Evolutionary conservation across 2,113 vertebrate genomes (phyloP).

Genomic region (Actinemys pallida): DNA sequence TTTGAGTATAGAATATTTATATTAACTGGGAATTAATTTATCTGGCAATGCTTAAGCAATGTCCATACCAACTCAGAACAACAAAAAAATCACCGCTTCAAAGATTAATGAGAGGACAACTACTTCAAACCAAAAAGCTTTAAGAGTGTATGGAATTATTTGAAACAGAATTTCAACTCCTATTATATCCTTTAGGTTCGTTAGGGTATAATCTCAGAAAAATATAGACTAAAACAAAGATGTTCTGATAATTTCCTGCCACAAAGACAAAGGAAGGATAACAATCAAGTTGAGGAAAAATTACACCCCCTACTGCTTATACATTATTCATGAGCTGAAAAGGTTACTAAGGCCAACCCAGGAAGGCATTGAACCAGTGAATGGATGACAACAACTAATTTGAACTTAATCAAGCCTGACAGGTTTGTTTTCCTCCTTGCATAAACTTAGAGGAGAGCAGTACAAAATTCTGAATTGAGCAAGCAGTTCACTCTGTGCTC

Average conservation of each 20-base stretch:
- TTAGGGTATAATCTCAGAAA: too few relatives aligned
- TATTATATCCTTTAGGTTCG: neutral
- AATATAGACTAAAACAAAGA: neutral
- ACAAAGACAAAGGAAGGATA: neutral
- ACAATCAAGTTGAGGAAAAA: neutral
- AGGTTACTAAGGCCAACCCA: neutral
- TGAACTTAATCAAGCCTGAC: neutral
- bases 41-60: neutral
- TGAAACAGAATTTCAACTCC: neutral
- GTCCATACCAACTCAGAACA: neutral
- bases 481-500: neutral
- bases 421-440: neutral
- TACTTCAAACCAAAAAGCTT: neutral
- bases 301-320: neutral
- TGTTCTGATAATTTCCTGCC: neutral
- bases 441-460: neutral
- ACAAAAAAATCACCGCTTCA: neutral
- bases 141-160: neutral
- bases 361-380: neutral
- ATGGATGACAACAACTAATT: neutral
- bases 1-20: neutral
- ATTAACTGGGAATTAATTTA: neutral
- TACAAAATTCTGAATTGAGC: neutral
- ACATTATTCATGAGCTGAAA: neutral
- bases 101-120: neutral